A percentile compares a stretch with the other conserved stretches of the same genome.
Evolutionary conservation across 2,113 vertebrate genomes (phyloP).

Genomic region (Salvelinus alpinus): DNA sequence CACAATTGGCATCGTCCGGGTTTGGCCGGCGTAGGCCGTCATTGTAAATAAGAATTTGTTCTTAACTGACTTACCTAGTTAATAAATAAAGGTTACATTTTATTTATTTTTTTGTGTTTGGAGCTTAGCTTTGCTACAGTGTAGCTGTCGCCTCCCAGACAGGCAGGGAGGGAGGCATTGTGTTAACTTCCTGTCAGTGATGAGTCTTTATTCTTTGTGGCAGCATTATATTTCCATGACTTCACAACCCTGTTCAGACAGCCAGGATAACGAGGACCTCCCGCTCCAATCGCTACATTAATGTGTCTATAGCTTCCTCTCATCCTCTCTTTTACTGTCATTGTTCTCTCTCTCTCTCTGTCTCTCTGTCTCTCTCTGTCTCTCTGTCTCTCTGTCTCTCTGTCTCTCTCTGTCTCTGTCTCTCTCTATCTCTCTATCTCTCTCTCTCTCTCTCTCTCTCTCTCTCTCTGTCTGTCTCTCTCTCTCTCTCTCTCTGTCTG

Average conservation of each 20-base stretch:
- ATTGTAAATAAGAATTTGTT: too few species aligned
- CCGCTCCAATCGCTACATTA: conserved; percentile 51
- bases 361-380: not conserved
- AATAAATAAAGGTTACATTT: too few species aligned
- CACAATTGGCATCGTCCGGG: too few species aligned
- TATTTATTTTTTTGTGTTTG: not conserved
- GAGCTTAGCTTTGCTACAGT: not conserved
- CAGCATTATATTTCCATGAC: conserved; percentile 65
- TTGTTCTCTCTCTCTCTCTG: conserved; percentile 45
- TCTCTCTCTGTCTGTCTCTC: too few species aligned
- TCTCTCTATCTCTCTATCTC: too few species aligned
- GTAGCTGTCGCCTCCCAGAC: not conserved
- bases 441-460: not conserved
- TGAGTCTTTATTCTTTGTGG: conserved; percentile 59
- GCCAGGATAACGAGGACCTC: conserved; percentile 52
- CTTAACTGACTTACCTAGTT: too few species aligned
- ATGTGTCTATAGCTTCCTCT: conserved; percentile 30
- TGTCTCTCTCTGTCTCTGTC: too few species aligned
- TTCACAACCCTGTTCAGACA: conserved; percentile 58
- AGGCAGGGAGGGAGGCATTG: not conserved
- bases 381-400: too few species aligned
- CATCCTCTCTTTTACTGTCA: conserved; percentile 24
- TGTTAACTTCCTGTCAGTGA: conserved; percentile 53
- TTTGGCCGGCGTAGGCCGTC: too few species aligned
- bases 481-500: not conserved